These are phyloP conservation scores for Drosophila seguyi DNA, from an alignment of 1,140 invertebrate species.

Conservation along the genomic window DNA sequence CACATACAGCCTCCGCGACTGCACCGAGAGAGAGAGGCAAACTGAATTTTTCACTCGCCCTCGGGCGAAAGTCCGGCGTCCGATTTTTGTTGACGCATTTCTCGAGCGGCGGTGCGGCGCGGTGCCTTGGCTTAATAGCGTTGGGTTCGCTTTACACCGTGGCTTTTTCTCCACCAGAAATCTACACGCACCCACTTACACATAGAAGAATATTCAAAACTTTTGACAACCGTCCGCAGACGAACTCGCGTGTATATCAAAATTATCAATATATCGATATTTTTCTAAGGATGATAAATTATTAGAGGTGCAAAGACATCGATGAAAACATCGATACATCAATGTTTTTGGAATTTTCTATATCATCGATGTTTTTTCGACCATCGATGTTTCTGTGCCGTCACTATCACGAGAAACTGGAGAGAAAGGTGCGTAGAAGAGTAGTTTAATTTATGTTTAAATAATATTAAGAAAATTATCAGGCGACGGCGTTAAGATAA, in stretches of 20 bases:
- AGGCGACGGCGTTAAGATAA: too few relatives aligned
- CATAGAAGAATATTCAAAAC: slow-evolving; percentile 83
- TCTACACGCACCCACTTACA: slow-evolving; percentile 73
- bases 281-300: too few relatives aligned
- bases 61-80: slow-evolving; percentile 42
- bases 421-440: too few relatives aligned
- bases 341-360: too few relatives aligned
- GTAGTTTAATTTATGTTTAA: too few relatives aligned
- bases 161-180: slow-evolving; percentile 55
- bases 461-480: too few relatives aligned
- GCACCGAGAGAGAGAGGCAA: slow-evolving; percentile 47
- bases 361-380: too few relatives aligned
- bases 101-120: slow-evolving; percentile 8
- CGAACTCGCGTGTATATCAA: slow-evolving; percentile 17
- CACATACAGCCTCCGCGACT: slow-evolving; percentile 55
- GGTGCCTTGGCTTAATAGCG: slow-evolving; percentile 32
- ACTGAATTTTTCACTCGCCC: slow-evolving; percentile 57
- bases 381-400: too few relatives aligned
- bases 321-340: too few relatives aligned
- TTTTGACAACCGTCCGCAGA: slow-evolving; percentile 78
- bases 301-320: too few relatives aligned
- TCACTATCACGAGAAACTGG: too few relatives aligned
- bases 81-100: slow-evolving; percentile 47
- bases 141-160: slow-evolving; percentile 10
- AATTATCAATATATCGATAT: too few relatives aligned